A percentile compares a stretch with the other conserved stretches of the same genome.
These are phyloP conservation scores for Heterodera schachtii DNA, from an alignment of 1,140 invertebrate species.

Conservation along the genomic window DNA sequence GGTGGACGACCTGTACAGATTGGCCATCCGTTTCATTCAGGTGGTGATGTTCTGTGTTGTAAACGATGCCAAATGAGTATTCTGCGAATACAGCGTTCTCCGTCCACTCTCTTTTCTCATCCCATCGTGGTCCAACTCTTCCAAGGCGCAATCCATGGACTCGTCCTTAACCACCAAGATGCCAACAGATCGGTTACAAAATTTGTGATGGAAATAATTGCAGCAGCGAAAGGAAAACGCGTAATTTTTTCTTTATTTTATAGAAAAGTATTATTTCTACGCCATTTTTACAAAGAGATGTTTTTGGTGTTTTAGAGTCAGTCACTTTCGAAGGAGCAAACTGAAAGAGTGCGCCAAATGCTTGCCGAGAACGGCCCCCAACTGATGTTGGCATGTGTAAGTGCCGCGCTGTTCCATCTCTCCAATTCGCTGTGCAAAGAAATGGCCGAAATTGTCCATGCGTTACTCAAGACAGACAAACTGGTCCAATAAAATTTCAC, in stretches of 20 bases:
- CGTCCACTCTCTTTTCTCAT: conserved; percentile 79
- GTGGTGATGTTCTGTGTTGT: not conserved
- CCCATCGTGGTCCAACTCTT: conserved; percentile 76
- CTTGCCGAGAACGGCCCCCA: conserved; percentile 35
- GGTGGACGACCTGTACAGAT: conserved; percentile 91
- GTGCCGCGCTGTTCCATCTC: conserved; percentile 40
- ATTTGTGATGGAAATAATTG: conserved; percentile 49
- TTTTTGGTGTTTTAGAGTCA: not conserved
- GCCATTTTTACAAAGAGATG: not conserved
- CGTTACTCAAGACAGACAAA: conserved; percentile 31
- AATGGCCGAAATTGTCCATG: conserved; percentile 42
- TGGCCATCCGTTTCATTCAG: conserved; percentile 74
- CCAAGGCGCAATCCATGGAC: conserved; percentile 80
- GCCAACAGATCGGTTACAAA: conserved; percentile 73
- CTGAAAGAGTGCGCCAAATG: conserved; percentile 25
- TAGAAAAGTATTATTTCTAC: conserved; percentile 9
- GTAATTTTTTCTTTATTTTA: conserved; percentile 17
- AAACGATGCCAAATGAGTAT: conserved; percentile 67
- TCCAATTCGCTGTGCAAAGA: conserved; percentile 43
- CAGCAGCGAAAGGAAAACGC: conserved; percentile 24
- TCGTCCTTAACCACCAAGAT: conserved; percentile 86
- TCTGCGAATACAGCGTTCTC: conserved; percentile 72
- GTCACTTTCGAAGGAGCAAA: not conserved
- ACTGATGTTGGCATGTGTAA: conserved; percentile 24
- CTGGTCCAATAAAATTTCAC: conserved; percentile 4